phyloP scores from a whole-genome alignment of 2,113 vertebrate species.

The Acanthochromis polyacanthus region DNA sequence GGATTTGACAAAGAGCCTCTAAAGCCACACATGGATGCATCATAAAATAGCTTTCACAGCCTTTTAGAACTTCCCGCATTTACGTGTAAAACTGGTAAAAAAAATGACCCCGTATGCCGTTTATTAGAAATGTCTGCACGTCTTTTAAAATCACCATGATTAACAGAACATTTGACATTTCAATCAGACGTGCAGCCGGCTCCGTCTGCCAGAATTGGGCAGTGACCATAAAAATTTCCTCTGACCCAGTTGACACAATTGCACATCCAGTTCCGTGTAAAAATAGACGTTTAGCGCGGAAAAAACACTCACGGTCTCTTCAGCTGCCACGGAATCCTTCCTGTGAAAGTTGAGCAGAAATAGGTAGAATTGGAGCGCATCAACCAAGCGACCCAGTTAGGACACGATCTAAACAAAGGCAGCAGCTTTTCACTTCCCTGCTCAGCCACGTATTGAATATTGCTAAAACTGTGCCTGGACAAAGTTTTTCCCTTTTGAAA shows the following conservation, averaged over 20 bases:
- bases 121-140: background rate
- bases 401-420: background rate
- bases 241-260: conserved; percentile 61
- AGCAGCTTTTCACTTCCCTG: background rate
- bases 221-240: conserved; percentile 61
- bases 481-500: conserved; percentile 1
- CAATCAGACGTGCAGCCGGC: conserved; percentile 25
- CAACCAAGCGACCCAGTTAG: background rate
- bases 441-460: background rate
- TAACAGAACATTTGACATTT: conserved; percentile 3
- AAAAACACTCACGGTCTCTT: conserved; percentile 20
- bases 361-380: background rate
- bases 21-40: too few species aligned
- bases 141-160: conserved; percentile 14
- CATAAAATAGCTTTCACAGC: too few species aligned
- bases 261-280: conserved; percentile 43
- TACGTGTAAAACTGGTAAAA: background rate
- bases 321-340: conserved; percentile 8
- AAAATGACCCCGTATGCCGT: background rate
- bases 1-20: too few species aligned
- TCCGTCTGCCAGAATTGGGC: conserved; percentile 36
- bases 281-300: conserved; percentile 56
- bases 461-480: conserved; percentile 7
- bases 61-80: background rate
- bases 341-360: conserved; percentile 5